Conservation (phyloP, 1,140 invertebrate species). For the Papilio xuthus region DNA sequence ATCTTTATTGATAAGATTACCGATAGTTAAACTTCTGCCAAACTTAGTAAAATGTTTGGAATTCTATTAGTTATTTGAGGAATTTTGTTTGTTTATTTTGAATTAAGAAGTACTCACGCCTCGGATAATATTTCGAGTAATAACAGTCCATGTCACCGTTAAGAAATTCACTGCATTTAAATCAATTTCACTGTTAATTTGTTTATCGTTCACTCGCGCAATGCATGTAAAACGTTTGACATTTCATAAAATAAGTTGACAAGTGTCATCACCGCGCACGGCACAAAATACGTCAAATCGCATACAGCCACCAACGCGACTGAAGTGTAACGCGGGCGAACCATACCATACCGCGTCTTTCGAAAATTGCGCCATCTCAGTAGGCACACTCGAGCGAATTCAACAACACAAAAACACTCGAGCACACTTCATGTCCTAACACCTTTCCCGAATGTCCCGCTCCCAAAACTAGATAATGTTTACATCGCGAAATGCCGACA, state of each 20-base stretch:
- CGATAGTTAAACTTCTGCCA: not conserved
- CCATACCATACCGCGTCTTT: slow-evolving; percentile 81
- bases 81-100: slow-evolving; percentile 76
- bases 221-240: slow-evolving; percentile 76
- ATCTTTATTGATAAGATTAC: not conserved
- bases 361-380: slow-evolving; percentile 82
- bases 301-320: slow-evolving; percentile 79
- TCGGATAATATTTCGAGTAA: slow-evolving; percentile 81
- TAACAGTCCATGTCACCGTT: slow-evolving; percentile 80
- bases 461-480: slow-evolving; percentile 80
- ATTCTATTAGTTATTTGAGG: slow-evolving; percentile 63
- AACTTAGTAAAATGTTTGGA: slow-evolving; percentile 38
- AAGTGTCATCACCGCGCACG: slow-evolving; percentile 79
- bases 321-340: slow-evolving; percentile 79
- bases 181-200: slow-evolving; percentile 75
- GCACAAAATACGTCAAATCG: slow-evolving; percentile 81
- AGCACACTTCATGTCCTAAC: slow-evolving; percentile 76
- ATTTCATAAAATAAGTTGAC: slow-evolving; percentile 80
- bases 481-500: slow-evolving; percentile 81
- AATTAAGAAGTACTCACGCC: slow-evolving; percentile 78
- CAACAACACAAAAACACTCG: slow-evolving; percentile 81
- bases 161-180: slow-evolving; percentile 75
- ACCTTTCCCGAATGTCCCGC: slow-evolving; percentile 69
- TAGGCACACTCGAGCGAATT: slow-evolving; percentile 79
- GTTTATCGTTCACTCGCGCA: slow-evolving; percentile 78